Conservation (phyloP, 2,797 vertebrate species). For the Chiloscyllium punctatum region DNA sequence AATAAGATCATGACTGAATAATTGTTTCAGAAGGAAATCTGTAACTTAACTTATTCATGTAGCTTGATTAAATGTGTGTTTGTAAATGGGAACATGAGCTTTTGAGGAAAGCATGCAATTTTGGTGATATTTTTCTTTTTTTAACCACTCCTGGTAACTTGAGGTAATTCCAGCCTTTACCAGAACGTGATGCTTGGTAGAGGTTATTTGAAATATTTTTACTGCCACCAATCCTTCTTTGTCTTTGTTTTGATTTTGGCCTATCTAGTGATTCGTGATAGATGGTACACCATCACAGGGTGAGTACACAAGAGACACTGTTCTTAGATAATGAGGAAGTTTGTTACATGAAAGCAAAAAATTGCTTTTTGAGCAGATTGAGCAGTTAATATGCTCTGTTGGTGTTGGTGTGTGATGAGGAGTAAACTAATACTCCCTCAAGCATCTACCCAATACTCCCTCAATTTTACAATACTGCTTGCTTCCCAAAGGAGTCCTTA, state of each 20-base stretch:
- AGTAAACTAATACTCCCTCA: not conserved
- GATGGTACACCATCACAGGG: too few relatives aligned
- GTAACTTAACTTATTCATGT: not conserved
- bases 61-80: not conserved
- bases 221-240: too few relatives aligned
- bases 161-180: too few relatives aligned
- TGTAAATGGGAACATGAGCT: not conserved
- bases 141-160: too few relatives aligned
- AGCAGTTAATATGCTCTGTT: not conserved
- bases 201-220: too few relatives aligned
- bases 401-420: not conserved
- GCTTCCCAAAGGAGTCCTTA: not conserved
- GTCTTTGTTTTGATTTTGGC: too few relatives aligned
- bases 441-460: not conserved
- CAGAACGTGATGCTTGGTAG: too few relatives aligned
- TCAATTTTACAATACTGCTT: not conserved
- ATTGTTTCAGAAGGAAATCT: not conserved
- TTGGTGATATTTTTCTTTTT: too few relatives aligned
- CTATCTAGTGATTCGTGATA: too few relatives aligned
- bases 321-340: too few relatives aligned
- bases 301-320: too few relatives aligned
- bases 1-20: not conserved
- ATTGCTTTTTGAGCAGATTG: not conserved
- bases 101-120: not conserved
- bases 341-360: too few relatives aligned